Evolutionary conservation across 2,888 invertebrate species (phyloP).

Genomic region (Opisthograptis luteolata): DNA sequence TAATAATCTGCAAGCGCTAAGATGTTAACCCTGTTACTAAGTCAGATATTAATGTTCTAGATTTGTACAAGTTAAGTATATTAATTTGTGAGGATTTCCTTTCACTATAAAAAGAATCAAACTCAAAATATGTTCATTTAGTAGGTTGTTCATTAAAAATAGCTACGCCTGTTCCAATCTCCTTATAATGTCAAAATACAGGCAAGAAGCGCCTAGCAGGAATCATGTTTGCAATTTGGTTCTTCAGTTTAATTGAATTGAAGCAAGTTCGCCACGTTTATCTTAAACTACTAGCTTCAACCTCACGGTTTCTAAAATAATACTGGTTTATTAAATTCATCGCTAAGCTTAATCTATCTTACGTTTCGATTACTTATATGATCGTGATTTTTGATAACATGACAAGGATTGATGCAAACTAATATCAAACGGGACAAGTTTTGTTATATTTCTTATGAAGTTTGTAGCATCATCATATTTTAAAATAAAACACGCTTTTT

Average conservation of each 20-base stretch:
- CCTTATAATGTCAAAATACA: no score
- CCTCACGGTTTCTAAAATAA: not conserved
- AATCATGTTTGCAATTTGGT: no score
- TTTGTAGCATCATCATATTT: not conserved
- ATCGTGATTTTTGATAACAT: slow-evolving; percentile 1
- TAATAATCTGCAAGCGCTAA: slow-evolving; percentile 14
- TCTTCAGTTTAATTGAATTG: no score
- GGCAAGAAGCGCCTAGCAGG: no score
- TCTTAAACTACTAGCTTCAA: no score
- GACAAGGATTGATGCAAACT: slow-evolving; percentile 9
- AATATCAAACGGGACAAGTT: not conserved
- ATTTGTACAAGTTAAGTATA: slow-evolving; percentile 2
- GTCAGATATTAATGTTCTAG: slow-evolving; percentile 15
- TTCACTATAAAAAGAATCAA: not conserved
- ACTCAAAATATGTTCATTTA: no score
- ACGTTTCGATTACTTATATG: not conserved
- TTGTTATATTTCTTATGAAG: not conserved
- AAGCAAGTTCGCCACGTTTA: no score
- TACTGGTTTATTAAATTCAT: not conserved
- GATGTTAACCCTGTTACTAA: slow-evolving; percentile 13
- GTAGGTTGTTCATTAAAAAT: no score
- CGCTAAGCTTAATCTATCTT: not conserved
- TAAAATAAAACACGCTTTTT: no score
- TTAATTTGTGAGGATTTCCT: slow-evolving; percentile 10
- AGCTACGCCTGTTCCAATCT: no score